phyloP scores from a whole-genome alignment of 2,797 vertebrate species.

The Acropternis orthonyx region DNA sequence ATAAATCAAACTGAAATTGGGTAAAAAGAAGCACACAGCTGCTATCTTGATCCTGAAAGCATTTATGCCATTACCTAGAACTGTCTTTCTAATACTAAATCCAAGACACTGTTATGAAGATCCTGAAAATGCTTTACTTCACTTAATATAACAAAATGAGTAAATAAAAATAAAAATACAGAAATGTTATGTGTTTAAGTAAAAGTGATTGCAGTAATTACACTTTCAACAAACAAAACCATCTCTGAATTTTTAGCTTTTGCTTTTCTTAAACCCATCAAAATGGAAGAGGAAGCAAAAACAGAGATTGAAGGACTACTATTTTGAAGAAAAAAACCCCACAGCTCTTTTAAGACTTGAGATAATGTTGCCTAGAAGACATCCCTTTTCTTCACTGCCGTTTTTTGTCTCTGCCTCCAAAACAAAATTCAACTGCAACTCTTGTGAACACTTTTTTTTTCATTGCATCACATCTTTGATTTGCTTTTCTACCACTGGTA shows the following conservation, averaged over 20 bases:
- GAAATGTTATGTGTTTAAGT: background rate
- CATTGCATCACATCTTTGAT: background rate
- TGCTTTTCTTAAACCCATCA: background rate
- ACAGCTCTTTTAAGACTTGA: background rate
- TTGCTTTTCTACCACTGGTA: background rate
- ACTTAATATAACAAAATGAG: background rate
- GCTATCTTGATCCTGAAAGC: background rate
- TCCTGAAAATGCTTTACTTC: background rate
- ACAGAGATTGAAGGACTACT: background rate
- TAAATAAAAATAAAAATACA: background rate
- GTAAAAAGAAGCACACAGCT: background rate
- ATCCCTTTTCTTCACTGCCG: background rate
- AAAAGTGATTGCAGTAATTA: background rate
- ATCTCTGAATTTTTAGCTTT: background rate
- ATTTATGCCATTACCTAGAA: background rate
- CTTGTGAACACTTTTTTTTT: background rate
- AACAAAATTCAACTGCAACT: background rate
- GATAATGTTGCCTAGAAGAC: background rate
- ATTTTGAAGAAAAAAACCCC: background rate
- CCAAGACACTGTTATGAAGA: background rate
- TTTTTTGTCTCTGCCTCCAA: background rate
- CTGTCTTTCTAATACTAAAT: background rate
- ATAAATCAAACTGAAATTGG: background rate
- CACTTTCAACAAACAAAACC: background rate
- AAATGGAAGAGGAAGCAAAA: background rate